Evolutionary conservation across 1,140 invertebrate genomes (phyloP), one percentile per base, ranked within the genome.

Genomic region (Drosophila rufa): DNA sequence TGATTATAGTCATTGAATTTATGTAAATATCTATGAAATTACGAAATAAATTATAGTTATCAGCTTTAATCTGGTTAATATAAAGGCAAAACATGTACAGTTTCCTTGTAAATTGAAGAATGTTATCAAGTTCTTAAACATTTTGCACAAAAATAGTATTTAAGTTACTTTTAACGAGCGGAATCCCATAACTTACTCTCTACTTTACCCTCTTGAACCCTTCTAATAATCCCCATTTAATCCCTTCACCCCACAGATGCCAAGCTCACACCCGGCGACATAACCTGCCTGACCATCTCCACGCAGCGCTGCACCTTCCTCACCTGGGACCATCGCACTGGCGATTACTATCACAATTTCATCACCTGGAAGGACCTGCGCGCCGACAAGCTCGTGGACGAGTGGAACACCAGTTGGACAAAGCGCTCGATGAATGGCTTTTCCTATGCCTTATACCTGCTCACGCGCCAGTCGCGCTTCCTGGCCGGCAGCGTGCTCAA

Each of bases 291-390:
- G 70, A 98, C 97, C 2, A 96, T 99, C 79, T 97, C 97, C 0
- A 97, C 97, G 2, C 97, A 98, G 93, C 94, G 98, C 69, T 95
- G 95, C 47, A 97, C 97, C 25, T 98, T 99, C 91, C 95, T 97
- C 1, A 98, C 97, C 15, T 99, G 98, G 98, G 96, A 98, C 82
- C 95, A 95, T 74, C 93, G 95, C 55, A 98, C 96, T 43, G 96
- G 97, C 3, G 94, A 95, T 87, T 95, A 96, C 56, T 98, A 97
- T 93, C 98, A 99, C 93, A 98, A 98, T 85, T 97, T 99, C 79
- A 98, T 99, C 68, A 98, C 97, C 22, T 99, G 99, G 98, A 99
- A 99, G 92, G 98, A 99, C 93, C 83, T 97, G 33, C 94, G 98
- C 62, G 96, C 97, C 30, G 95, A 96, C 82, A 91, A 94, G 36